These are phyloP conservation scores for Pollenia amentaria DNA, from an alignment of 2,888 invertebrate genomes.

Conservation along the genomic window DNA sequence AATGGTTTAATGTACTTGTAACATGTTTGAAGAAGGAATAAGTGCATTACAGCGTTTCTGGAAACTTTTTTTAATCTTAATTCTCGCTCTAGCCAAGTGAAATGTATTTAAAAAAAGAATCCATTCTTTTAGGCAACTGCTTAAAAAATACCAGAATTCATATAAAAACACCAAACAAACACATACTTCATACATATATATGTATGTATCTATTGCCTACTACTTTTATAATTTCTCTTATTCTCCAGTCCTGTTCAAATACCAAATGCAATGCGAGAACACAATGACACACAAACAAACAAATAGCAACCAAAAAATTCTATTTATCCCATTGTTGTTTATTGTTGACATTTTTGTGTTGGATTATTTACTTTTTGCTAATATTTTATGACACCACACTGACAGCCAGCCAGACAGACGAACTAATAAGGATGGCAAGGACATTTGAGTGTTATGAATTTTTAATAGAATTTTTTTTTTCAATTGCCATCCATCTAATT, in stretches of 20 bases:
- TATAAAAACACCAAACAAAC: conserved; percentile 4
- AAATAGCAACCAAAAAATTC: conserved; percentile 32
- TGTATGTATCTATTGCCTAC: not conserved
- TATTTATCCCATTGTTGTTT: conserved; percentile 61
- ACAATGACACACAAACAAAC: conserved; percentile 44
- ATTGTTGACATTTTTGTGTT: conserved; percentile 64
- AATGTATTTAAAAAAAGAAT: not conserved
- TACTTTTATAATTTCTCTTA: not conserved
- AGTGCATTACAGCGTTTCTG: no score
- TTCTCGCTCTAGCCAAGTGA: no score
- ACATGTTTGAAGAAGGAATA: no score
- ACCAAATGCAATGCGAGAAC: conserved; percentile 36
- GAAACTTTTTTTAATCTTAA: no score
- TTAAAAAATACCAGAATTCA: not conserved
- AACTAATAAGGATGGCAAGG: conserved; percentile 58
- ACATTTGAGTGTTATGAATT: conserved; percentile 66
- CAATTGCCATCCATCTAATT: not conserved
- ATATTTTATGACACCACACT: conserved; percentile 69
- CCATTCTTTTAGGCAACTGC: conserved; percentile 14
- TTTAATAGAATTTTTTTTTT: conserved; percentile 56
- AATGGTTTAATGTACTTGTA: no score
- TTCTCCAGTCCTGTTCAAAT: conserved; percentile 44
- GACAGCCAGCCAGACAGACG: conserved; percentile 6
- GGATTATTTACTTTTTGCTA: conserved; percentile 70
- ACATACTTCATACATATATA: conserved; percentile 13